A percentile compares a stretch with the other conserved stretches of the same genome.
These are phyloP conservation scores for Aurelia sp. DNA, from an alignment of 30 jellyfish, hydroid and myxozoan genomes.

Conservation along the genomic window DNA sequence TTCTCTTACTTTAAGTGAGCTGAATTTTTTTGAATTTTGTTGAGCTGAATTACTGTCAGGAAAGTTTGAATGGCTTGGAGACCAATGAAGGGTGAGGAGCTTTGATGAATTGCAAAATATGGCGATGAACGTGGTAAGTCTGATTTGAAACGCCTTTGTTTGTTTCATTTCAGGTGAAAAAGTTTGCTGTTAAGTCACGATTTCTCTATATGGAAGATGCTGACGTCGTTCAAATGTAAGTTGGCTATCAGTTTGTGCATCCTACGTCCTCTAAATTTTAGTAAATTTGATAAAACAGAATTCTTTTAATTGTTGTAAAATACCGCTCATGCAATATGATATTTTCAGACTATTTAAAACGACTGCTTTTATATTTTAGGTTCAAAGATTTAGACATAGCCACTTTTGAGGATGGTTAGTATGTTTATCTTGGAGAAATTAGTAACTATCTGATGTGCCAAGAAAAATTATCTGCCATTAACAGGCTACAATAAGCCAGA, in stretches of 20 bases:
- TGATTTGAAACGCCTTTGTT: neutral
- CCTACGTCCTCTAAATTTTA: neutral
- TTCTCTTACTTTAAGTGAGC: too few species aligned
- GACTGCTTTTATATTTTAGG: constrained; percentile 32
- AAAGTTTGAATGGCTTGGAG: too few species aligned
- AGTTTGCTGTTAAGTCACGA: constrained; percentile 67
- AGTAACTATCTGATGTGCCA: too few species aligned
- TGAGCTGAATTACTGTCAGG: neutral
- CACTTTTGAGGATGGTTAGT: constrained; percentile 72
- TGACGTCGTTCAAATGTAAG: constrained; percentile 82
- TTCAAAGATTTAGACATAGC: constrained; percentile 54
- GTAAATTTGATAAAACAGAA: neutral
- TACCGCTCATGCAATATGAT: too few species aligned
- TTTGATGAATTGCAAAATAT: too few species aligned
- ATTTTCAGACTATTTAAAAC: neutral
- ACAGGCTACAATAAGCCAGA: too few species aligned
- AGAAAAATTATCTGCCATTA: too few species aligned
- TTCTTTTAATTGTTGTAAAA: too few species aligned
- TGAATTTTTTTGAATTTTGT: neutral
- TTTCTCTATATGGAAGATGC: constrained; percentile 65
- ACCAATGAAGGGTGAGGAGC: too few species aligned
- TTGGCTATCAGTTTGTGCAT: neutral
- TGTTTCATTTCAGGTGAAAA: constrained; percentile 68
- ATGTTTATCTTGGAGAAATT: neutral
- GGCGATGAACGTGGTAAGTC: too few species aligned